phyloP scores from a whole-genome alignment of 2,797 vertebrate genomes.

The Anabas testudineus region DNA sequence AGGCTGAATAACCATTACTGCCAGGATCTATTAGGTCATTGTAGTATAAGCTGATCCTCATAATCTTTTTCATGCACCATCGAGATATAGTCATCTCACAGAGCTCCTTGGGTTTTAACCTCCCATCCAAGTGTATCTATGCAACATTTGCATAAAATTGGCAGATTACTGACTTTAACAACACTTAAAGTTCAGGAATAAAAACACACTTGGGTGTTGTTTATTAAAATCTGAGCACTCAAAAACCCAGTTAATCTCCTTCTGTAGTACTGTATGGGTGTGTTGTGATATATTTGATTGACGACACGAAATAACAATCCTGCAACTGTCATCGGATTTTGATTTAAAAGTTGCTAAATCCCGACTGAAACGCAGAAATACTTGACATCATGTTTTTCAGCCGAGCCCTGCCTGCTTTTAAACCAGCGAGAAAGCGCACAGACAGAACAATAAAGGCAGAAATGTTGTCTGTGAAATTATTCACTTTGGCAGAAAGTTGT shows the following conservation, averaged over 20 bases:
- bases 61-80: not conserved
- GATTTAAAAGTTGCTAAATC: not conserved
- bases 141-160: not conserved
- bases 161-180: not conserved
- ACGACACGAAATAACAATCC: not conserved
- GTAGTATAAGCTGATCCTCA: not conserved
- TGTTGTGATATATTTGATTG: not conserved
- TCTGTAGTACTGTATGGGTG: not conserved
- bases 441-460: not conserved
- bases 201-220: not conserved
- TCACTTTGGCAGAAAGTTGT: not conserved
- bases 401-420: not conserved
- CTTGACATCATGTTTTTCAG: not conserved
- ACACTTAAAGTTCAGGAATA: not conserved
- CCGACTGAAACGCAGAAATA: not conserved
- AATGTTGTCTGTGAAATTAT: not conserved
- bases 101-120: constrained; percentile 7
- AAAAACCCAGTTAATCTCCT: not conserved
- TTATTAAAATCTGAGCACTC: not conserved
- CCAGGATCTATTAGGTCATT: not conserved
- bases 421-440: not conserved
- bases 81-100: not conserved
- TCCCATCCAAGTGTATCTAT: constrained; percentile 1
- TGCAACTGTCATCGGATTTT: not conserved
- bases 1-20: not conserved